Conservation (phyloP, 2,113 vertebrate species). For the Salvelinus fontinalis region DNA sequence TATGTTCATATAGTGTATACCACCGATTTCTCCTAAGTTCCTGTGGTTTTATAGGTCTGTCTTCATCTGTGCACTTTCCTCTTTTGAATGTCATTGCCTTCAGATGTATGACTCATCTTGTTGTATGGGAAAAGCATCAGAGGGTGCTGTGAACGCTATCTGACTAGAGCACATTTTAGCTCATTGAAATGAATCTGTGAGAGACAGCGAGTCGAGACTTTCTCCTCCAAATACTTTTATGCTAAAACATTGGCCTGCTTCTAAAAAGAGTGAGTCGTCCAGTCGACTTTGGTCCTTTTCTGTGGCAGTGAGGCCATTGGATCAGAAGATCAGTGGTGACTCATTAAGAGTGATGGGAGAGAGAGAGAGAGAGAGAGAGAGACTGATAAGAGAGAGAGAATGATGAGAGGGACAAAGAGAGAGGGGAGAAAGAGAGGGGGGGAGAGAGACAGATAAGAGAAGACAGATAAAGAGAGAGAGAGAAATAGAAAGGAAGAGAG, state of each 20-base stretch:
- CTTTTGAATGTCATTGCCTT: too few species aligned
- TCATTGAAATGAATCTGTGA: neutral
- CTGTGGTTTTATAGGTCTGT: too few species aligned
- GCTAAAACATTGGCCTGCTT: neutral
- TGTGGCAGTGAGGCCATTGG: neutral
- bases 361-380: neutral
- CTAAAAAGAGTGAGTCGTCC: neutral
- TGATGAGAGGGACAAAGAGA: neutral
- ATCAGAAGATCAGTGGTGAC: neutral
- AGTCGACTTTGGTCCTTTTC: neutral
- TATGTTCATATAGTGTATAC: neutral
- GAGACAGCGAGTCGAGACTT: neutral
- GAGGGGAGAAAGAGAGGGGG: neutral
- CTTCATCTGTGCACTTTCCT: too few species aligned
- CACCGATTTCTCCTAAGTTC: too few species aligned
- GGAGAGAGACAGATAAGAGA: neutral
- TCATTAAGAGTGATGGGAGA: neutral
- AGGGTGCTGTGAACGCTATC: neutral
- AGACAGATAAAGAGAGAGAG: neutral
- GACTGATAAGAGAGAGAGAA: neutral
- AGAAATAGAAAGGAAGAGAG: neutral
- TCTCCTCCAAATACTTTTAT: neutral
- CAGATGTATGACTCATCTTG: too few species aligned
- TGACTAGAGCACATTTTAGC: neutral
- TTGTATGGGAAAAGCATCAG: too few species aligned